Percentiles rank a stretch among this genome's conserved stretches.
Conservation (phyloP, 2,888 invertebrate genomes). For the Dasypogon diadema region DNA sequence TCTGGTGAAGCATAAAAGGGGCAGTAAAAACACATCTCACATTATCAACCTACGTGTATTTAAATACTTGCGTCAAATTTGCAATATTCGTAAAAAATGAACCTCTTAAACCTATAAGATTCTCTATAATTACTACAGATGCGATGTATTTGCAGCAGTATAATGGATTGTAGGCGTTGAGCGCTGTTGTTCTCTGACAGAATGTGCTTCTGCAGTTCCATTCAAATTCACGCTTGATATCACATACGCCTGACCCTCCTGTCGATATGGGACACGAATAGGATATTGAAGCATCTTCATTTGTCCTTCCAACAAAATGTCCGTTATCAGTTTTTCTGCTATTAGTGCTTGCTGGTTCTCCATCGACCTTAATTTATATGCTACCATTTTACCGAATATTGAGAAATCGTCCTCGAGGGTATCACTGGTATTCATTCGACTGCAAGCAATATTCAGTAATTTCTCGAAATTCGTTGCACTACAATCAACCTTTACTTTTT, state of each 20-base stretch:
- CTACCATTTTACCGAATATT: constrained; percentile 66
- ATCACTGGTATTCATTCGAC: constrained; percentile 61
- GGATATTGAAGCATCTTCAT: constrained; percentile 64
- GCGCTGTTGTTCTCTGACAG: constrained; percentile 47
- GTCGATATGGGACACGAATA: constrained; percentile 24
- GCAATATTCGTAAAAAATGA: constrained; percentile 19
- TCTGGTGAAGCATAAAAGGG: not conserved
- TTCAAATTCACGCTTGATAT: constrained; percentile 54
- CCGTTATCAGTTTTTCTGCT: constrained; percentile 67
- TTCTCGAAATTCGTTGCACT: constrained; percentile 65
- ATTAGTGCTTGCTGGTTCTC: constrained; percentile 65
- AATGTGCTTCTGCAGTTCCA: constrained; percentile 49
- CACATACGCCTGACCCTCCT: constrained; percentile 53
- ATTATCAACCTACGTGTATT: not conserved
- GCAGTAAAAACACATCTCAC: not conserved
- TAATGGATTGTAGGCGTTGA: constrained; percentile 55
- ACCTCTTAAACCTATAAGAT: not conserved
- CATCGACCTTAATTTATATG: constrained; percentile 66
- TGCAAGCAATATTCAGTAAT: constrained; percentile 64
- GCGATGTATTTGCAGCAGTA: constrained; percentile 52
- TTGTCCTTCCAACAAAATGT: constrained; percentile 67
- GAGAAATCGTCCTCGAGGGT: constrained; percentile 63
- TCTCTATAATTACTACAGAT: constrained; percentile 50
- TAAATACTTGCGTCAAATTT: not conserved
- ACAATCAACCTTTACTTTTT: constrained; percentile 64